Conservation (phyloP, 2,888 invertebrate genomes). For the Ferrisia virgata region DNA sequence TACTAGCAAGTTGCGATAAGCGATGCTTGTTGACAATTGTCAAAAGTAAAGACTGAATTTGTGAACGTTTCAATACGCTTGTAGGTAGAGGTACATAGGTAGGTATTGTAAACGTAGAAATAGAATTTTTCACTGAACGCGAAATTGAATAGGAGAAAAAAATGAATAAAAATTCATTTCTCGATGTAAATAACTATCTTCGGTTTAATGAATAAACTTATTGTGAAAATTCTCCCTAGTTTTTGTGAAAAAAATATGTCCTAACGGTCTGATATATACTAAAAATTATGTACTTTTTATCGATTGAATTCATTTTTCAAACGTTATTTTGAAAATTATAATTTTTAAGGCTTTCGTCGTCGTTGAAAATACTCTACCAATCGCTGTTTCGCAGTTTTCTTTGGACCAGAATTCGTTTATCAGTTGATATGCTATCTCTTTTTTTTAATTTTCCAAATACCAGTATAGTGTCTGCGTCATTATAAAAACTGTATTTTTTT, state of each 20-base stretch:
- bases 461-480: background rate
- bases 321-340: background rate
- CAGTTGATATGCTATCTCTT: background rate
- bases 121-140: background rate
- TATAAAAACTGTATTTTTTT: background rate
- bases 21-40: background rate
- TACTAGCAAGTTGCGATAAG: background rate
- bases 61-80: background rate
- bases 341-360: background rate
- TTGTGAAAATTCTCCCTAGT: background rate
- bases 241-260: background rate
- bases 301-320: background rate
- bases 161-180: background rate
- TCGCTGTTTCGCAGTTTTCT: background rate
- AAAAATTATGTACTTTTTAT: background rate
- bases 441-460: background rate
- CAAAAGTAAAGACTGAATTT: background rate
- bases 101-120: background rate
- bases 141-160: background rate
- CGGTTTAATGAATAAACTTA: background rate
- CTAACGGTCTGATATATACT: background rate
- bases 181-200: background rate
- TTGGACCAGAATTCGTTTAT: background rate
- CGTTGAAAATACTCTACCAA: background rate
- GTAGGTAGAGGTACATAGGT: too few relatives aligned